phyloP scores from a whole-genome alignment of 1,140 invertebrate species.

The Pogonomyrmex californicus region DNA sequence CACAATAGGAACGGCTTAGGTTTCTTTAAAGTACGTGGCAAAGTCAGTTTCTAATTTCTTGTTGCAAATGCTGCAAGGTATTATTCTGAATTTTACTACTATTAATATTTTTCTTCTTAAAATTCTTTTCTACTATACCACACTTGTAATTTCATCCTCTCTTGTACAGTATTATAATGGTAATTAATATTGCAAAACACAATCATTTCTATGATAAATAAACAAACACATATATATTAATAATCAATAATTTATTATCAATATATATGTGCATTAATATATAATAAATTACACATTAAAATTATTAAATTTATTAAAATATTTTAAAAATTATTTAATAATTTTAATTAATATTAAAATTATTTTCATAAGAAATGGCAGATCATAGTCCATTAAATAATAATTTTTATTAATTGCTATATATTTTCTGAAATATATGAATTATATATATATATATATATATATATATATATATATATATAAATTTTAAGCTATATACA shows the following conservation, averaged over 20 bases:
- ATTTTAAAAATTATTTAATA: slow-evolving; percentile 15
- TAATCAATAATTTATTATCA: background rate
- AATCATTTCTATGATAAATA: slow-evolving; percentile 11
- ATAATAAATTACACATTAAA: background rate
- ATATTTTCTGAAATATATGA: slow-evolving; percentile 11
- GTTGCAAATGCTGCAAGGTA: slow-evolving; percentile 5
- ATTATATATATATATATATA: slow-evolving; percentile 21
- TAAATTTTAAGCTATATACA: background rate
- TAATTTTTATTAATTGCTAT: slow-evolving; percentile 22
- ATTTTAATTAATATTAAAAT: background rate
- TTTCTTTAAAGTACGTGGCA: slow-evolving; percentile 94
- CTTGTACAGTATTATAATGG: slow-evolving; percentile 56
- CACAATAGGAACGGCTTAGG: slow-evolving; percentile 94
- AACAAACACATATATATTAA: background rate
- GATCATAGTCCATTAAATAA: background rate
- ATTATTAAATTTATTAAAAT: slow-evolving; percentile 11
- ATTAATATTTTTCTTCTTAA: slow-evolving; percentile 3
- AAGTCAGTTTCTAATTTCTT: slow-evolving; percentile 92
- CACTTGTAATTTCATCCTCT: background rate
- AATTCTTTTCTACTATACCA: background rate
- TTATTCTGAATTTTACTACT: background rate
- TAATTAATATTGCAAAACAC: slow-evolving; percentile 25
- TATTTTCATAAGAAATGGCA: slow-evolving; percentile 29
- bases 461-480: background rate
- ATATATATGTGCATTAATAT: background rate